Percentiles rank a stretch among this genome's conserved stretches.
These are phyloP conservation scores for Phocoena phocoena DNA, from an alignment of 2,113 vertebrate genomes.

Conservation along the genomic window DNA sequence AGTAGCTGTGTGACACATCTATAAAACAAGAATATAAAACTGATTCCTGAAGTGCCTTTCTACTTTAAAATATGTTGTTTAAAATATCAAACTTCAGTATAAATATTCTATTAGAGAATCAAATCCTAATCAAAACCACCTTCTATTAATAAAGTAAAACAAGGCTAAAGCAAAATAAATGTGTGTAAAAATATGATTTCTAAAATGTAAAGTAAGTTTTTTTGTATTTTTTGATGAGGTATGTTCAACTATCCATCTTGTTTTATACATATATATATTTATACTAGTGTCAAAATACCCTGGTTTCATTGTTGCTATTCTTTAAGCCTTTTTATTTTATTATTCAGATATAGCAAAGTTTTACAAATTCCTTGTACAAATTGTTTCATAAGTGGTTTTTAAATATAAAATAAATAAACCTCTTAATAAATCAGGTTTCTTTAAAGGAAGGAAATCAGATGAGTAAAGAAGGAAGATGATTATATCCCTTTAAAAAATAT, in stretches of 20 bases:
- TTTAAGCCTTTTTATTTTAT: not conserved
- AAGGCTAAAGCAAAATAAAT: constrained; percentile 17
- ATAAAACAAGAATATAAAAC: not conserved
- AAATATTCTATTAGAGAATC: not conserved
- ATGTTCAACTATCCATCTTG: not conserved
- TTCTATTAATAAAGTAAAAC: not conserved
- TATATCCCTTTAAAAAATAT: not conserved
- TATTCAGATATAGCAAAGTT: not conserved
- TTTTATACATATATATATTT: constrained; percentile 38
- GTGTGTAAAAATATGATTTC: constrained; percentile 1
- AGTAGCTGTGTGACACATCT: not conserved
- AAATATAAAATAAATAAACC: constrained; percentile 14
- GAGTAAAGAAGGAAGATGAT: not conserved
- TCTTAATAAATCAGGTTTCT: not conserved
- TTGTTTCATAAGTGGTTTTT: constrained; percentile 35
- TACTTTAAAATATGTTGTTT: constrained; percentile 42
- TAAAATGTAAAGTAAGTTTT: not conserved
- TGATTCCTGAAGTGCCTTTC: constrained; percentile 56
- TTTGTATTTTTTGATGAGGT: constrained; percentile 38
- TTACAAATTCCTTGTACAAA: not conserved
- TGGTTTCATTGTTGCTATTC: not conserved
- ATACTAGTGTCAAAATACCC: constrained; percentile 23
- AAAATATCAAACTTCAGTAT: constrained; percentile 14
- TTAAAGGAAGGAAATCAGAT: not conserved
- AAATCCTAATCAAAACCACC: constrained; percentile 3